Evolutionary conservation across 2,113 vertebrate species (phyloP).

Genomic region (Gasterosteus aculeatus): DNA sequence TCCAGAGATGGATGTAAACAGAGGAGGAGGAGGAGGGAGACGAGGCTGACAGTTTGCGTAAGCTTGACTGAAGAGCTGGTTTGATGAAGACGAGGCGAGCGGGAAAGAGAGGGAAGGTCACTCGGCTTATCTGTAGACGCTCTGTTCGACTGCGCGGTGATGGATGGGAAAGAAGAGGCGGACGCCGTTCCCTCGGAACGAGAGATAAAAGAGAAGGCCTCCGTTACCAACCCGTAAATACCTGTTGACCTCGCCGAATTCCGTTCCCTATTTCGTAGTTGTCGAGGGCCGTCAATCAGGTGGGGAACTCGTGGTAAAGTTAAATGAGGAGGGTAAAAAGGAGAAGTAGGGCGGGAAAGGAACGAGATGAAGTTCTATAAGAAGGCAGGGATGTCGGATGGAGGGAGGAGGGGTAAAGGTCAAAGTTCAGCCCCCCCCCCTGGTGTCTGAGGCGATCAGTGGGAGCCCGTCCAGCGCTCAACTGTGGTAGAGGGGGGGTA

Average conservation of each 20-base stretch:
- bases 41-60: conserved; percentile 26
- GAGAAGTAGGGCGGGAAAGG: background rate
- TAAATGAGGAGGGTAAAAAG: background rate
- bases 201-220: conserved; percentile 16
- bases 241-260: background rate
- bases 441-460: conserved; percentile 28
- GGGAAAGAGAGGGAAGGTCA: conserved; percentile 43
- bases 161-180: conserved; percentile 23
- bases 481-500: background rate
- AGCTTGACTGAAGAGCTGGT: conserved; percentile 13
- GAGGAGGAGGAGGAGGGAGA: conserved; percentile 2
- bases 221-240: background rate
- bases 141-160: conserved; percentile 36
- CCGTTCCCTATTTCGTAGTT: background rate
- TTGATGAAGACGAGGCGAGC: conserved; percentile 24
- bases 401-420: conserved; percentile 50
- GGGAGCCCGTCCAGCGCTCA: conserved; percentile 15
- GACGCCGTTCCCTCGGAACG: conserved; percentile 23
- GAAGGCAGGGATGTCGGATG: background rate
- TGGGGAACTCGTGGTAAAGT: background rate
- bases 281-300: background rate
- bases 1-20: conserved; percentile 18
- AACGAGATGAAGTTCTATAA: background rate
- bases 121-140: conserved; percentile 43
- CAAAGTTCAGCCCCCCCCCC: conserved; percentile 45